A percentile compares a stretch with the other conserved stretches of the same genome.
phyloP scores from a whole-genome alignment of 35 echinoderm and acorn worm species.

The Heliocidaris erythrogramma region DNA sequence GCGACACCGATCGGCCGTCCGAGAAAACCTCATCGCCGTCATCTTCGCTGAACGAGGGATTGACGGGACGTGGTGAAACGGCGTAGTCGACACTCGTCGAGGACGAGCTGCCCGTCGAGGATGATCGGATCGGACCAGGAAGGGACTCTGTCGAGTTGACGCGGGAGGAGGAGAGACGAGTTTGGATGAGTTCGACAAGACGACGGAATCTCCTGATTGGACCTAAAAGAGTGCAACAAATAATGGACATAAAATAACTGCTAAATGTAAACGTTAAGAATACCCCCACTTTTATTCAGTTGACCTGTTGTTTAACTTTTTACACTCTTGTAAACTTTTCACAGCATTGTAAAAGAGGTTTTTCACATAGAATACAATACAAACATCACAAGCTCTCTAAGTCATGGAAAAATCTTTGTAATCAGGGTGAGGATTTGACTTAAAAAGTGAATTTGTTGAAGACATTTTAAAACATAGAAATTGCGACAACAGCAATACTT shows the following conservation, averaged over 20 bases:
- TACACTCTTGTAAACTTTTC: background rate
- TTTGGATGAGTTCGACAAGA: conserved; percentile 76
- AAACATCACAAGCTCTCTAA: no score
- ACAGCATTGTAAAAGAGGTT: background rate
- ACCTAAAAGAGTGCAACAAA: no score
- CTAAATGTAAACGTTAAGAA: no score
- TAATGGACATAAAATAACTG: no score
- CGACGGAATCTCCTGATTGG: conserved; percentile 78
- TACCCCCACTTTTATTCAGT: background rate
- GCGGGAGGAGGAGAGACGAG: conserved; percentile 73
- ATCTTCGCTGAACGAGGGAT: conserved; percentile 75
- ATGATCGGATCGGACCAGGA: conserved; percentile 70
- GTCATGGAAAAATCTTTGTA: no score
- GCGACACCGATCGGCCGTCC: conserved; percentile 58
- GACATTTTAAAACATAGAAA: no score
- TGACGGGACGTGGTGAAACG: conserved; percentile 53
- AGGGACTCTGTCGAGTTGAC: conserved; percentile 72
- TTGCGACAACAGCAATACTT: no score
- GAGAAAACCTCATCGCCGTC: conserved; percentile 82
- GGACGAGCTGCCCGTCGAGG: conserved; percentile 64
- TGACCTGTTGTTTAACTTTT: background rate
- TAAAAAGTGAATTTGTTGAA: no score
- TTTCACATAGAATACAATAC: background rate
- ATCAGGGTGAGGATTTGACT: no score
- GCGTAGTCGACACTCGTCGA: conserved; percentile 61